phyloP scores from a whole-genome alignment of 1,140 invertebrate species.

The Bombus balteatus region DNA sequence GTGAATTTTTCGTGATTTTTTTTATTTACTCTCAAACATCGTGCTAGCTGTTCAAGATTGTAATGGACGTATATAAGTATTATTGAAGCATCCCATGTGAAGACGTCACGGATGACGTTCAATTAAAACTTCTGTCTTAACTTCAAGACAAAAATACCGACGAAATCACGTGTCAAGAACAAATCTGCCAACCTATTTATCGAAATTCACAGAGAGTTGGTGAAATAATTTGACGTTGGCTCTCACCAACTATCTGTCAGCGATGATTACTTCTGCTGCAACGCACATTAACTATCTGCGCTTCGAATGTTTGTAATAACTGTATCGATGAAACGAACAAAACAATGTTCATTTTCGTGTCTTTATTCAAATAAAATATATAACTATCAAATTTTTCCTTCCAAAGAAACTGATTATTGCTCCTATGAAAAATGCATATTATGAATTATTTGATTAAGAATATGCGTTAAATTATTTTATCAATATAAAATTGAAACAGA shows the following conservation, averaged over 20 bases:
- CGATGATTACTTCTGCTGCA: background rate
- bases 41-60: background rate
- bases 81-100: too few relatives aligned
- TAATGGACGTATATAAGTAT: background rate
- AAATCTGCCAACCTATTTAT: background rate
- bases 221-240: background rate
- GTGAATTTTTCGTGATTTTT: background rate
- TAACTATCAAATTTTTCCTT: background rate
- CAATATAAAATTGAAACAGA: too few relatives aligned
- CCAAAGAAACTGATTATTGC: background rate
- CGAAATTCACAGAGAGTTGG: background rate
- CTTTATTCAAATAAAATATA: background rate
- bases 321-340: background rate
- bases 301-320: background rate
- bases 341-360: background rate
- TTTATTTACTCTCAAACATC: background rate
- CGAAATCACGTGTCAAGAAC: background rate
- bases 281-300: background rate
- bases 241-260: background rate
- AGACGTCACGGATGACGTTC: background rate
- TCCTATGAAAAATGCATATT: background rate
- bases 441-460: background rate
- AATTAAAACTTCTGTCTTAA: slow-evolving; percentile 8
- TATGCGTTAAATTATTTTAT: too few relatives aligned
- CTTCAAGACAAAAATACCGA: background rate